Base-by-base conservation (phyloP, 2,888 invertebrate species). In the Drosophila monieri region DNA sequence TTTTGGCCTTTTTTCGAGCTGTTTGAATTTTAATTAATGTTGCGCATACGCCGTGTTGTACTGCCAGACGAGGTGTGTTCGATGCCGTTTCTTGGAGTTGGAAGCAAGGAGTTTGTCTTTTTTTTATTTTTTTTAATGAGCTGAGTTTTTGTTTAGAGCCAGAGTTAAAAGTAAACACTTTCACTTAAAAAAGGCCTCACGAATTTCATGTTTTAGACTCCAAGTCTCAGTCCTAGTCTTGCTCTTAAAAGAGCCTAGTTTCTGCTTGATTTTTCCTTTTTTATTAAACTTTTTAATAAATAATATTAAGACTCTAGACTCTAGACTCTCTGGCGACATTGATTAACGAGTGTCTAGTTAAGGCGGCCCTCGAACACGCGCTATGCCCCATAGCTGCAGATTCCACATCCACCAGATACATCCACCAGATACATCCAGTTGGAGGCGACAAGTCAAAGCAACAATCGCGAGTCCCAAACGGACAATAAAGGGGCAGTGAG, bases 261-360 rank as follows among this genome's bases (percentile, higher is more conserved):
- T 23, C 21, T 23, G 4, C 3, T 23, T 4, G 21, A 23, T 23
- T 23, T 23, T 23, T 4, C 4, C 4, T 23, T 23, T 23, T 23
- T 5, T 4, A 23, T 23, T 4, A 21, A 21, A 23, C 4, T 5
- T 23, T 23, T 23, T 4, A 23, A 5, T 23, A 23, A 23, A 23
- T 4, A 23, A 23, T 23, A 23, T 4, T 4, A 15, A 39, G 10
- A 9, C 18, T 41, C 15, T 14, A 9, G 12, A 1, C 12, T 32
- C 27, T 47, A 4, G 64, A 64, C 49, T 51, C 39, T 21, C 25
- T 57, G 69, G 74, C 74, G 80, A 79, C 81, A 84, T 80, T 88
- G 88, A 88, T 89, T 88, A 89, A 84, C 85, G 78, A 86, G 76
- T 80, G 84, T 73, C 72, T 60, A 70, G 70, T 60, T 64, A 64